phyloP scores from a whole-genome alignment of 2,888 invertebrate genomes.

The Drosophila siamana region DNA sequence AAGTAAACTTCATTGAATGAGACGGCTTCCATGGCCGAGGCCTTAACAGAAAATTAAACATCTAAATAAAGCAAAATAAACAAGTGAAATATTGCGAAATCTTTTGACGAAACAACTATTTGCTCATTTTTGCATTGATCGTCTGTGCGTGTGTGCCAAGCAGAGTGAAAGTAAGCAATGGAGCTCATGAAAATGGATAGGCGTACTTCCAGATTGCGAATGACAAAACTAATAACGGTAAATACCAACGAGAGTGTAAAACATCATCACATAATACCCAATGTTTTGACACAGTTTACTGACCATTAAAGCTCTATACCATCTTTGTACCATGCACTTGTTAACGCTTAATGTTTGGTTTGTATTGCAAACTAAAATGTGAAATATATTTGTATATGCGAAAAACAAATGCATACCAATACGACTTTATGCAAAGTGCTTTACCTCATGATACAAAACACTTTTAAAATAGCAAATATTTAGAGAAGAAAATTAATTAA shows the following conservation, averaged over 20 bases:
- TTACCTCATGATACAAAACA: too few relatives aligned
- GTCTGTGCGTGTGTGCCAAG: constrained; percentile 34
- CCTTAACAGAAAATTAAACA: constrained; percentile 17
- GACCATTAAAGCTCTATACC: background rate
- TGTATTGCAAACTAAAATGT: background rate
- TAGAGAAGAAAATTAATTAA: too few relatives aligned
- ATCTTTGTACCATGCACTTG: background rate
- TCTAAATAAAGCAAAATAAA: background rate
- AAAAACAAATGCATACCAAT: too few relatives aligned
- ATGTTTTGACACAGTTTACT: constrained; percentile 2
- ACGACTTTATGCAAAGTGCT: too few relatives aligned
- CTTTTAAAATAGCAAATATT: too few relatives aligned
- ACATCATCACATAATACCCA: constrained; percentile 36
- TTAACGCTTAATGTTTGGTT: background rate
- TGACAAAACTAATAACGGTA: constrained; percentile 79
- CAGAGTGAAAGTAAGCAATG: constrained; percentile 76
- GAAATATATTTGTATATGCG: too few relatives aligned
- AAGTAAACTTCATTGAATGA: background rate
- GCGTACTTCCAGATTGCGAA: constrained; percentile 60
- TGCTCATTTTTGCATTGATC: constrained; percentile 41
- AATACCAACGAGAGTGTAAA: constrained; percentile 48
- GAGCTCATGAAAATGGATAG: constrained; percentile 76
- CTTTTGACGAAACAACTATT: constrained; percentile 56
- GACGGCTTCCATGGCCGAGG: constrained; percentile 25
- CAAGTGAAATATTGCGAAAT: constrained; percentile 59